Evolutionary conservation across 2,888 invertebrate genomes (phyloP).

Genomic region (Cryptus viduatorius): DNA sequence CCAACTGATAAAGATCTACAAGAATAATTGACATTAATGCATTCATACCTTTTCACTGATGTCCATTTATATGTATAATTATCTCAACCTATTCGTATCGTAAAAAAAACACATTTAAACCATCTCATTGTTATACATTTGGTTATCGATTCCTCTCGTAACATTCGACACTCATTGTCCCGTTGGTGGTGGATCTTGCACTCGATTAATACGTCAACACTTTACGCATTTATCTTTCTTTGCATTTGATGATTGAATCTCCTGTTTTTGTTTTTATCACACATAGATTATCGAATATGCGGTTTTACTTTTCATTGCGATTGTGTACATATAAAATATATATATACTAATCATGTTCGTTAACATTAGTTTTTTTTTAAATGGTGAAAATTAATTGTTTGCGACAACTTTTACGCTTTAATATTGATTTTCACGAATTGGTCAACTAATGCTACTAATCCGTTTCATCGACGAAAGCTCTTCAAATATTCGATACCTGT

Average conservation of each 20-base stretch:
- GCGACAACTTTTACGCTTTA: constrained; percentile 39
- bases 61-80: constrained; percentile 51
- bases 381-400: constrained; percentile 56
- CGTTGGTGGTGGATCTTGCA: constrained; percentile 78
- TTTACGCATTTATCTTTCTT: constrained; percentile 58
- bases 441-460: constrained; percentile 37
- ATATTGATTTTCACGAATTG: constrained; percentile 43
- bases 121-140: constrained; percentile 67
- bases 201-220: constrained; percentile 74
- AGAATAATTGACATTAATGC: constrained; percentile 50
- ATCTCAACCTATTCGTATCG: constrained; percentile 24
- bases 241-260: constrained; percentile 72
- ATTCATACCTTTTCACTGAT: constrained; percentile 47
- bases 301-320: constrained; percentile 50
- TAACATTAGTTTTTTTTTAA: constrained; percentile 32
- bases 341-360: constrained; percentile 50
- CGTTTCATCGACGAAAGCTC: constrained; percentile 20
- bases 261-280: constrained; percentile 47
- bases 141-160: constrained; percentile 72
- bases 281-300: constrained; percentile 62
- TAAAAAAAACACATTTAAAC: constrained; percentile 60
- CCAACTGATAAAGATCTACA: constrained; percentile 52
- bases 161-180: constrained; percentile 73
- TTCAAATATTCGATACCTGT: constrained; percentile 33
- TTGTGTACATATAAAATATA: constrained; percentile 49